Evolutionary conservation across 1,140 invertebrate species (phyloP), one percentile per base, ranked within the genome.

Genomic region (Anastrepha ludens): DNA sequence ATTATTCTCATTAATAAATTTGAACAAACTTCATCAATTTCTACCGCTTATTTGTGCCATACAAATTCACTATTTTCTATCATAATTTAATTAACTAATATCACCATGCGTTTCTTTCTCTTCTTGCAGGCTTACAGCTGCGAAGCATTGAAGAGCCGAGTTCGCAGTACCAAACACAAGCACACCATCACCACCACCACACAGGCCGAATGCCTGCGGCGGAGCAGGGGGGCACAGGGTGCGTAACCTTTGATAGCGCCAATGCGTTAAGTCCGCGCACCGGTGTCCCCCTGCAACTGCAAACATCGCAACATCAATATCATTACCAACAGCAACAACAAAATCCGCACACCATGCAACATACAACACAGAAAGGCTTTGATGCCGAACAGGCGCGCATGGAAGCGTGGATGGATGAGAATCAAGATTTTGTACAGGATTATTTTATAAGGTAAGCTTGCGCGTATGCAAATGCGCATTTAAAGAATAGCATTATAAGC

Each of bases 321-420:
- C 89, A 88, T 39, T 89, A 89, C 15, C 89, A 87, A 11, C 88
- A 89, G 55, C 88, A 92, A 89, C 89, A 93, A 91, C 90, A 90
- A 93, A 94, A 91, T 94, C 94, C 74, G 89, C 91, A 50, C 47
- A 81, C 74, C 74, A 81, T 81, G 74, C 74, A 81, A 58, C 64
- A 87, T 65, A 85, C 88, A 59, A 91, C 94, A 93, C 90, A 94
- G 92, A 92, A 94, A 93, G 94, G 94, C 91, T 97, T 97, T 93
- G 96, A 98, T 93, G 95, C 96, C 58, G 97, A 98, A 93, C 97
- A 97, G 93, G 96, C 97, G 15, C 95, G 96, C 65, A 97, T 98
- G 93, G 97, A 98, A 93, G 95, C 97, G 88, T 99, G 98, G 98
- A 95, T 99, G 81, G 98, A 99, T 94, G 98, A 99, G 92, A 98